Base-by-base conservation (phyloP, 1,140 invertebrate genomes). In the Leptoteleia sp. region DNA sequence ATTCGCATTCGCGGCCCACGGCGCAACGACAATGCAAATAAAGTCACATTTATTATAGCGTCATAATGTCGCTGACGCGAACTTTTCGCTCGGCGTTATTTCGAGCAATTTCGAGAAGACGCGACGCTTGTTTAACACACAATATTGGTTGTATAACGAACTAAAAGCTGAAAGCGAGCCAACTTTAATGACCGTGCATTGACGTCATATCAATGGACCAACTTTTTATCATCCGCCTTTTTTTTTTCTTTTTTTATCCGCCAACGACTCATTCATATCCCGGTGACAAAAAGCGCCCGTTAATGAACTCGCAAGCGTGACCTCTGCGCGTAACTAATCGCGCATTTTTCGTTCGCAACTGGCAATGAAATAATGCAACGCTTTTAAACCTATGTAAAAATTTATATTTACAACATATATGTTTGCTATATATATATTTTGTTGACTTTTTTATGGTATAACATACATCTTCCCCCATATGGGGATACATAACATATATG, bases 121-220 rank as follows among this genome's bases (percentile, higher is more conserved):
- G 35, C 33, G 50, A 65, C 65, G 71, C 54, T 77, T 65, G 65
- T 77, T 45, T 65, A 64, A 76, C 64, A 70, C 57, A 42, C 64
- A 70, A 70, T 70, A 70, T 68, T 47, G 59, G 62, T 68, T 68
- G 62, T 67, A 68, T 50, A 67, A 67, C 54, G 55, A 76, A 68
- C 57, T 70, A 68, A 76, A 67, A 70, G 48, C 40, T 75, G 73
- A 76, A 62, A 48, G 17, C 64, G 57, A 62, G 73, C 73, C 64
- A 76, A 76, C 64, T 38, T 40, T 68, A 50, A 76, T 42, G 64
- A 64, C 27, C 47, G 48, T 25, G 62, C 57, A 64, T 70, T 76
- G 73, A 68, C 73, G 73, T 76, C 73, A 76, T 64, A 64, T 76
- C 48, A 62, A 76, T 70, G 48, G 42, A 57, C n/a, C 17, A 61